Evolutionary conservation across 2,888 invertebrate species (phyloP).

Genomic region (Cacoxenus indagator): DNA sequence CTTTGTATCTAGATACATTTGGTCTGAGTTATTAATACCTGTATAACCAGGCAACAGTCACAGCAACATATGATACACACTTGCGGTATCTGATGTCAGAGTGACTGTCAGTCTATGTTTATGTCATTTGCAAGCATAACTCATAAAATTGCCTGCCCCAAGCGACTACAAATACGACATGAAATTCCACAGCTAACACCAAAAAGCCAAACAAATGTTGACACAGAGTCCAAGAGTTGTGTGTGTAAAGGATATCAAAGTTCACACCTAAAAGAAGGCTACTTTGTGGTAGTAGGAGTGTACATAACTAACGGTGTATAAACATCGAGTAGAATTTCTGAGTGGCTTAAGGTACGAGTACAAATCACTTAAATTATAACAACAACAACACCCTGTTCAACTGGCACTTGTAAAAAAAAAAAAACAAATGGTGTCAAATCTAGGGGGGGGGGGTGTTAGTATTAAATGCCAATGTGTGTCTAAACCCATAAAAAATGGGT

Average conservation of each 20-base stretch:
- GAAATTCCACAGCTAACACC: not conserved
- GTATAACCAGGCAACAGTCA: not conserved
- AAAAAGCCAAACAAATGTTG: conserved; percentile 19
- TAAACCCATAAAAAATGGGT: not conserved
- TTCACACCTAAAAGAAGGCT: not conserved
- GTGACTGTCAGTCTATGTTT: conserved; percentile 5
- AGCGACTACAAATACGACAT: not conserved
- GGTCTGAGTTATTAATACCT: not conserved
- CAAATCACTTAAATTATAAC: no score
- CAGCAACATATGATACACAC: conserved; percentile 10
- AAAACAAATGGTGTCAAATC: not conserved
- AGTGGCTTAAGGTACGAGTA: no score
- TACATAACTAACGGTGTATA: conserved; percentile 21
- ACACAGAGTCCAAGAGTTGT: not conserved
- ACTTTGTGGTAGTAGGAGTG: not conserved
- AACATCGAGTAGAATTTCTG: no score
- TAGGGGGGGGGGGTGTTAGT: not conserved
- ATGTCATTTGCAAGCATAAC: conserved; percentile 14
- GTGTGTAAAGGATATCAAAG: not conserved
- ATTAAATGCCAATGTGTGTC: not conserved
- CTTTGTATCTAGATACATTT: not conserved
- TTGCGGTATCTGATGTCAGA: conserved; percentile 16
- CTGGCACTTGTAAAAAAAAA: no score
- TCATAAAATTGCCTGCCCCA: conserved; percentile 10
- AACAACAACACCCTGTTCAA: no score